A percentile compares a stretch with the other conserved stretches of the same genome.
Evolutionary conservation across 1,140 invertebrate species (phyloP).

Genomic region (Plectrocnemia conspersa): DNA sequence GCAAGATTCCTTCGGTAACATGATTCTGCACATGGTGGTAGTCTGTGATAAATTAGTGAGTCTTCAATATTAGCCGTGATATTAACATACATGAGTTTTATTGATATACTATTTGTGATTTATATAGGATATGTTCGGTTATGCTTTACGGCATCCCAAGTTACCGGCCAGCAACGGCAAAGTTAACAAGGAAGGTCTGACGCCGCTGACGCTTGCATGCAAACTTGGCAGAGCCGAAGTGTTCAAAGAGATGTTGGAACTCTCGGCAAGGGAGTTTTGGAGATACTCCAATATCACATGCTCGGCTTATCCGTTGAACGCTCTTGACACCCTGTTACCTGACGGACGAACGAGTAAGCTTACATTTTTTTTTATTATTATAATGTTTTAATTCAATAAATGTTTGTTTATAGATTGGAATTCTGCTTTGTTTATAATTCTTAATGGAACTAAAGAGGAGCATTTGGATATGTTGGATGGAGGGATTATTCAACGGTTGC

Average conservation of each 20-base stretch:
- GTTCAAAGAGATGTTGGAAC: slow-evolving; percentile 96
- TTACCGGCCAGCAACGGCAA: slow-evolving; percentile 87
- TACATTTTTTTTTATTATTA: slow-evolving; percentile 4
- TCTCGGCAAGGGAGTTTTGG: slow-evolving; percentile 96
- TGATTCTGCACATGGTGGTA: slow-evolving; percentile 97
- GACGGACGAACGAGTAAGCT: slow-evolving; percentile 89
- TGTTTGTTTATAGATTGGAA: slow-evolving; percentile 81
- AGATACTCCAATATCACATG: slow-evolving; percentile 99
- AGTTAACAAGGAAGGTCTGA: slow-evolving; percentile 82
- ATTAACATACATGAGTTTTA: not conserved
- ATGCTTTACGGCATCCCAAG: slow-evolving; percentile 91
- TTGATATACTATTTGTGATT: not conserved
- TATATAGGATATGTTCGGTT: slow-evolving; percentile 93
- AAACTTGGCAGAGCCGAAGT: slow-evolving; percentile 92
- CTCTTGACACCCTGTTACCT: slow-evolving; percentile 89
- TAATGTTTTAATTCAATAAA: slow-evolving; percentile 5
- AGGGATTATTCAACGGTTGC: slow-evolving; percentile 91
- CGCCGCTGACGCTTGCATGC: slow-evolving; percentile 92
- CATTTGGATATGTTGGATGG: slow-evolving; percentile 98
- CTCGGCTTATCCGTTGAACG: slow-evolving; percentile 93
- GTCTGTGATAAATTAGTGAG: slow-evolving; percentile 91
- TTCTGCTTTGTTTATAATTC: slow-evolving; percentile 95
- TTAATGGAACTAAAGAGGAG: slow-evolving; percentile 94
- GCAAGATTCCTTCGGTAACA: slow-evolving; percentile 90
- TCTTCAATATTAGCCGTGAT: no score